Percentiles rank a stretch among this genome's conserved stretches.
phyloP scores from a whole-genome alignment of 23 tunicate genomes.

The Phallusia fumigata region DNA sequence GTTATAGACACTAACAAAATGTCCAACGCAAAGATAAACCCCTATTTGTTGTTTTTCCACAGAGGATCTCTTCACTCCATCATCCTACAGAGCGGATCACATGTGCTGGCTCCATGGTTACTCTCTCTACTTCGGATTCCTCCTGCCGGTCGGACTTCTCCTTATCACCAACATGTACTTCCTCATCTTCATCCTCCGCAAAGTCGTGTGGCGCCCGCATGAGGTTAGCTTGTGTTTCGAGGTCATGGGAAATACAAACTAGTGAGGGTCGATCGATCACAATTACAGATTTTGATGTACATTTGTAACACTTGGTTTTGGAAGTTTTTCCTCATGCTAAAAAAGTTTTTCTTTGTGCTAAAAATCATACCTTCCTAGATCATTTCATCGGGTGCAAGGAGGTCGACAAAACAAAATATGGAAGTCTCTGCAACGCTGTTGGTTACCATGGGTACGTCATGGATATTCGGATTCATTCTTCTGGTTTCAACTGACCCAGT shows the following conservation, averaged over 20 bases:
- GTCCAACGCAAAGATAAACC: no score
- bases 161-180: slow-evolving; percentile 35
- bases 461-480: slow-evolving; percentile 62
- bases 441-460: slow-evolving; percentile 47
- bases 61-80: slow-evolving; percentile 23
- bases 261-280: no score
- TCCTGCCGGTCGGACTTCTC: slow-evolving; percentile 59
- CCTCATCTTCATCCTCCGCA: slow-evolving; percentile 29
- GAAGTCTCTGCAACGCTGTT: slow-evolving; percentile 35
- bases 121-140: slow-evolving; percentile 80
- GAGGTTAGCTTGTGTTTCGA: slow-evolving; percentile 30
- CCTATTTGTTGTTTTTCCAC: no score
- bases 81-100: slow-evolving; percentile 46
- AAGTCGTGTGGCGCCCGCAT: slow-evolving; percentile 24
- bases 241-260: no score
- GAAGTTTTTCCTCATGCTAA: neutral
- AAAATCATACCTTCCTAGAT: slow-evolving; percentile 23
- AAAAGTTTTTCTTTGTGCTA: neutral
- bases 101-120: slow-evolving; percentile 71
- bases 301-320: no score
- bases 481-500: slow-evolving; percentile 50
- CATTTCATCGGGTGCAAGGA: slow-evolving; percentile 26
- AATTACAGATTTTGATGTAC: no score
- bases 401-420: slow-evolving; percentile 20
- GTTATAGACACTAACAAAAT: no score